Conservation (phyloP, 92 coral and sea anemone genomes). For the Porites cylindrica region DNA sequence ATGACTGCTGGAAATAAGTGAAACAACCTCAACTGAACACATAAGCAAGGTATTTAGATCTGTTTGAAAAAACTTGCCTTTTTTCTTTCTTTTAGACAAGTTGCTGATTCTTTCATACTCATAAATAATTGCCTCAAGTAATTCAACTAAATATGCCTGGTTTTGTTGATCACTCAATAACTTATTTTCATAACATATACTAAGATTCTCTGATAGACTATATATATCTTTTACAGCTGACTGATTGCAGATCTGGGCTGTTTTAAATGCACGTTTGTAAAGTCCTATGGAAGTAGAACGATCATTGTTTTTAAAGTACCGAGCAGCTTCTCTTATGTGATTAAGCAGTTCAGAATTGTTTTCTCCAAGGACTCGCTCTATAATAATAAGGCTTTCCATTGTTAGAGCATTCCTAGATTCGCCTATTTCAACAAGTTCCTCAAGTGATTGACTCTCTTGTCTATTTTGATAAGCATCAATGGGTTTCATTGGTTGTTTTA, state of each 20-base stretch:
- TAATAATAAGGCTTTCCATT: slow-evolving; percentile 70
- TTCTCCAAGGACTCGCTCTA: slow-evolving; percentile 74
- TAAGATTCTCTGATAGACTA: slow-evolving; percentile 61
- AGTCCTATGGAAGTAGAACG: background rate
- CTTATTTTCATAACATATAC: slow-evolving; percentile 46
- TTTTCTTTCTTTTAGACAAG: background rate
- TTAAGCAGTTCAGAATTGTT: slow-evolving; percentile 60
- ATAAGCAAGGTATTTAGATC: too few relatives aligned
- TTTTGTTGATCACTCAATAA: slow-evolving; percentile 32
- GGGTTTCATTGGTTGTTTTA: slow-evolving; percentile 54
- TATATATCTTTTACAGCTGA: slow-evolving; percentile 60
- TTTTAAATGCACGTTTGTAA: slow-evolving; percentile 77
- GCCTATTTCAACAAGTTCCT: slow-evolving; percentile 49
- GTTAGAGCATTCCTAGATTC: slow-evolving; percentile 57
- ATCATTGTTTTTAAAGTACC: slow-evolving; percentile 64
- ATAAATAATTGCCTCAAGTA: slow-evolving; percentile 44
- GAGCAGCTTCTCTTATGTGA: slow-evolving; percentile 69
- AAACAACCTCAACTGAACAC: too few relatives aligned
- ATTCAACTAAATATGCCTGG: slow-evolving; percentile 43
- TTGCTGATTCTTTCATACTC: slow-evolving; percentile 40
- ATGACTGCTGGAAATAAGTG: too few relatives aligned
- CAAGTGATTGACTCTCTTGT: slow-evolving; percentile 63
- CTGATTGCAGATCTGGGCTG: slow-evolving; percentile 60
- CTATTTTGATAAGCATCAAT: slow-evolving; percentile 70
- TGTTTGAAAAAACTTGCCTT: too few relatives aligned